These are phyloP conservation scores for Sibirionetta formosa DNA, from an alignment of 2,797 vertebrate species.

Conservation along the genomic window DNA sequence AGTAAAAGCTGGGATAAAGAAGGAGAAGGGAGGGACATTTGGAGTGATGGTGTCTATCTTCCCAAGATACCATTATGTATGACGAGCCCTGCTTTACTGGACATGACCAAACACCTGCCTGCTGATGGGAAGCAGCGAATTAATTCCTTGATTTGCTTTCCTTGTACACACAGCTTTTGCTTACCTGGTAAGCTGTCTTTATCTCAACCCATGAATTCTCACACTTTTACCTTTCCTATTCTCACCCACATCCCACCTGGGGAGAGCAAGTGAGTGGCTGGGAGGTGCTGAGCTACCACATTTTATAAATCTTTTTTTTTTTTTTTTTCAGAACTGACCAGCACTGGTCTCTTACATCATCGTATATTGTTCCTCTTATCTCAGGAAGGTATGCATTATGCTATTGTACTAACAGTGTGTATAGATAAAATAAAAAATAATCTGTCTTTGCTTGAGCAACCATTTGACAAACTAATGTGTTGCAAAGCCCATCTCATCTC, in stretches of 20 bases:
- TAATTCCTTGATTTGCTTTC: neutral
- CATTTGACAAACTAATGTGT: neutral
- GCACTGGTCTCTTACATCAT: neutral
- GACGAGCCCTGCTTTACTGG: neutral
- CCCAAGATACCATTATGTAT: neutral
- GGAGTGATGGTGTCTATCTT: neutral
- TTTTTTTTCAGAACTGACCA: neutral
- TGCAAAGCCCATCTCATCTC: neutral
- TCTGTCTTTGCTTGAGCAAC: neutral
- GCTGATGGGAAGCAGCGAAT: neutral
- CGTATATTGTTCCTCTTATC: neutral
- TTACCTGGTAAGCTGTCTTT: neutral
- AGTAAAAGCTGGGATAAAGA: neutral
- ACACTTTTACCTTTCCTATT: neutral
- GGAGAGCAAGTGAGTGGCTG: too few relatives aligned
- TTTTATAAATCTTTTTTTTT: too few relatives aligned
- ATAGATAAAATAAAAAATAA: neutral
- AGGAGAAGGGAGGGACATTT: neutral
- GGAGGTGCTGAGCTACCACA: too few relatives aligned
- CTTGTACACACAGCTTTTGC: neutral
- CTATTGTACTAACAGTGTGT: neutral
- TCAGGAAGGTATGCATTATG: neutral
- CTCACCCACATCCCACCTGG: neutral
- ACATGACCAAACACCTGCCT: neutral
- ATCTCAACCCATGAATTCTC: neutral